Evolutionary conservation across 64 coral and sea anemone genomes (phyloP).

Genomic region (Stylophora pistillata): DNA sequence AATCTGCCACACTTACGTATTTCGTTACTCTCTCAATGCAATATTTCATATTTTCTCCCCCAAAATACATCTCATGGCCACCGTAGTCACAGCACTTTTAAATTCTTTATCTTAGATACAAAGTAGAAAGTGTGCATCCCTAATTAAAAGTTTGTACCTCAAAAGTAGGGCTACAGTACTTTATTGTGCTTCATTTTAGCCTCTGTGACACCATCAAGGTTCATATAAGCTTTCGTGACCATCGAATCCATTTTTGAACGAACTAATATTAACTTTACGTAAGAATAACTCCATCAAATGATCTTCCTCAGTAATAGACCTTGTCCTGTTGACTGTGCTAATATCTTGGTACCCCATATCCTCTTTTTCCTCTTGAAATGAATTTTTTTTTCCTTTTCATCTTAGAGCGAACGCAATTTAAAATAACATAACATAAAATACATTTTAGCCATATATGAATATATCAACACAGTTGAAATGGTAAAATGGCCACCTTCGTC

Average conservation of each 20-base stretch:
- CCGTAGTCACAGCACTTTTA: not conserved
- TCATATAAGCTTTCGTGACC: not conserved
- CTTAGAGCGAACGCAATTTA: too few relatives aligned
- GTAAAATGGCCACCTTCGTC: too few relatives aligned
- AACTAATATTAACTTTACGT: not conserved
- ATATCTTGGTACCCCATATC: too few relatives aligned
- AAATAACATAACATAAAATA: too few relatives aligned
- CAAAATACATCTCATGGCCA: not conserved
- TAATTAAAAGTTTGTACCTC: not conserved
- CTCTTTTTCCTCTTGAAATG: too few relatives aligned
- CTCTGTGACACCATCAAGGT: not conserved
- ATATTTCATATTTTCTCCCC: not conserved
- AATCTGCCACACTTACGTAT: not conserved
- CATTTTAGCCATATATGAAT: too few relatives aligned
- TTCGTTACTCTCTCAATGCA: not conserved
- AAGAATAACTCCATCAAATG: not conserved
- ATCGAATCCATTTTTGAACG: not conserved
- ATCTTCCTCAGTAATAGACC: too few relatives aligned
- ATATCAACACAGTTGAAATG: too few relatives aligned
- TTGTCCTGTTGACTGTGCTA: too few relatives aligned
- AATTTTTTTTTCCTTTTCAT: too few relatives aligned
- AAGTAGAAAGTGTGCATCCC: not conserved
- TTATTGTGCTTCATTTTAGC: too few relatives aligned
- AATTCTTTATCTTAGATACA: not conserved
- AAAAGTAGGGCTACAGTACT: too few relatives aligned